Percentiles rank a stretch among this genome's conserved stretches.
phyloP scores from a whole-genome alignment of 2,113 vertebrate genomes.

The Ptilonorhynchus violaceus region DNA sequence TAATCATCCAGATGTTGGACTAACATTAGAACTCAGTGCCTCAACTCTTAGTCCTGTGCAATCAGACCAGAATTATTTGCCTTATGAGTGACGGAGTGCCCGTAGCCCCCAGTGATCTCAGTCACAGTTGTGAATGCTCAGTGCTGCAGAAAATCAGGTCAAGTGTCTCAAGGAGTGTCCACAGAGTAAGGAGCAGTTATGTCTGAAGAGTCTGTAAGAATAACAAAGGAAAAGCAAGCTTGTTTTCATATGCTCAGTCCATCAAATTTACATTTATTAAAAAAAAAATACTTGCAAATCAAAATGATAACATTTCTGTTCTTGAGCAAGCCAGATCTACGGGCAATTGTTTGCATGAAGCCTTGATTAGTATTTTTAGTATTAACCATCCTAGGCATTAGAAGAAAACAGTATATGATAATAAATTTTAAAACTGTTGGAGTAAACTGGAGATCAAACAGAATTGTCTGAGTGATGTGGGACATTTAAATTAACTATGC shows the following conservation, averaged over 20 bases:
- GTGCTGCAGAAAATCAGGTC: constrained; percentile 59
- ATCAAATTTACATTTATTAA: neutral
- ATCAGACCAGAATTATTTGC: neutral
- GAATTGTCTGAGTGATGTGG: neutral
- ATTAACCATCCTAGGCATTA: neutral
- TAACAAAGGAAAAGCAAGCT: neutral
- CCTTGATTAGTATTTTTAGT: neutral
- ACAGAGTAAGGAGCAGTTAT: neutral
- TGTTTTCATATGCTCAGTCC: neutral
- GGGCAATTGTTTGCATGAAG: neutral
- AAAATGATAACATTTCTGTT: neutral
- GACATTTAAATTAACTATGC: neutral
- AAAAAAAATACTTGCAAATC: neutral
- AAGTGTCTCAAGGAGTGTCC: neutral
- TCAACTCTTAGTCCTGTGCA: neutral
- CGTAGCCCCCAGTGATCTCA: neutral
- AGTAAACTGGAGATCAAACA: neutral
- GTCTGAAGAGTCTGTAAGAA: neutral
- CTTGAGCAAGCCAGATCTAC: neutral
- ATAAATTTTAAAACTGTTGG: neutral
- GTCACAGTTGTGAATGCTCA: constrained; percentile 24
- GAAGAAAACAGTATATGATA: neutral
- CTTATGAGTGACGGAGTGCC: neutral
- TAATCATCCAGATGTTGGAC: neutral
- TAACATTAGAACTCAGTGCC: neutral